Evolutionary conservation across 2,797 vertebrate species (phyloP).

Genomic region (Sphenopsis melanotis): DNA sequence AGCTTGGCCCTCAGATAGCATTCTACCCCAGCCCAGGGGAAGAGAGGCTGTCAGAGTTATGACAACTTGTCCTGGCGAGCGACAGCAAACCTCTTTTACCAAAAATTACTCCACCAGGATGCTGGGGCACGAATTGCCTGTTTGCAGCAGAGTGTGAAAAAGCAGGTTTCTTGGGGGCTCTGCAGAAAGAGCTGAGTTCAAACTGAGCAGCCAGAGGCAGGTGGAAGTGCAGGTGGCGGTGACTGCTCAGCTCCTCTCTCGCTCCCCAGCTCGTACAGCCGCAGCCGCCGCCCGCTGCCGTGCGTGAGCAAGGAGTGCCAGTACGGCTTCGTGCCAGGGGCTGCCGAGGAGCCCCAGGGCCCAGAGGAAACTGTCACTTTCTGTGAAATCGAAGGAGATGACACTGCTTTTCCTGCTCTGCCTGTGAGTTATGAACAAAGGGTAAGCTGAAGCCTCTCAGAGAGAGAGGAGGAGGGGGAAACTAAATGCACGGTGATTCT

Average conservation of each 20-base stretch:
- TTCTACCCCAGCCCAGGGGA: conserved; percentile 81
- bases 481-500: neutral
- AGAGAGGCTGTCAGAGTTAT: conserved; percentile 84
- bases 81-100: neutral
- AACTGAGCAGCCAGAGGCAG: fast-evolving
- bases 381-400: conserved; percentile 85
- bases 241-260: neutral
- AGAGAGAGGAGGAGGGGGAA: no score
- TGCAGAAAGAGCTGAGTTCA: neutral
- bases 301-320: conserved; percentile 85
- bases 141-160: neutral
- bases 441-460: neutral
- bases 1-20: conserved; percentile 77
- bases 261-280: conserved; percentile 69
- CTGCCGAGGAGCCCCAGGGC: conserved; percentile 73
- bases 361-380: conserved; percentile 81
- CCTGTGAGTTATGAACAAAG: conserved; percentile 72
- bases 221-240: neutral
- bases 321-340: conserved; percentile 78
- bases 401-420: conserved; percentile 75
- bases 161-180: neutral
- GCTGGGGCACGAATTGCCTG: neutral
- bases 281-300: conserved; percentile 81
- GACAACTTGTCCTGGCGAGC: conserved; percentile 85
- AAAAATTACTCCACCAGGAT: neutral